A percentile compares a stretch with the other conserved stretches of the same genome.
Conservation (phyloP, 37 sponge, comb jelly and placozoan genomes). For the Bolinopsis microptera region DNA sequence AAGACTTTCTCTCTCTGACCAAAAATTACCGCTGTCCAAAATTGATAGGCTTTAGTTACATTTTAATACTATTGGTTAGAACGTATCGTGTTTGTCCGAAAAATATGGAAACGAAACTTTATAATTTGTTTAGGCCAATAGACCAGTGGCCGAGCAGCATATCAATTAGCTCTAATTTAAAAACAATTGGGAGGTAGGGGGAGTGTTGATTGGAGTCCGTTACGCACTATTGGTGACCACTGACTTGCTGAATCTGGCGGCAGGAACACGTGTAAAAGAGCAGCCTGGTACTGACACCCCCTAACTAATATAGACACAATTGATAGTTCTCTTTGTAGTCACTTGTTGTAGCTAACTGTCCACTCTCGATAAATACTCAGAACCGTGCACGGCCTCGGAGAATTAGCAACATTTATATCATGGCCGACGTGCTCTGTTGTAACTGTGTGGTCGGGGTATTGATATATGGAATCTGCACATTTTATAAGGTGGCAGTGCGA, state of each 20-base stretch:
- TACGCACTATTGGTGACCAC: constrained; percentile 32
- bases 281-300: neutral
- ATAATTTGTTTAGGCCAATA: neutral
- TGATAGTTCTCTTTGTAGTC: neutral
- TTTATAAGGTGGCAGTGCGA: neutral
- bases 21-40: neutral
- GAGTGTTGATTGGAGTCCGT: neutral
- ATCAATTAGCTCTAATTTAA: neutral
- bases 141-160: neutral
- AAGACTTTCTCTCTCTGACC: too few relatives aligned
- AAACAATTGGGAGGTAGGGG: neutral
- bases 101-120: neutral
- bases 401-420: neutral
- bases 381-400: neutral
- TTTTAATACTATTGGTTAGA: neutral
- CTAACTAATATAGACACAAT: neutral
- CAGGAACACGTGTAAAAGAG: neutral
- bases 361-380: neutral
- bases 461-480: neutral
- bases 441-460: neutral
- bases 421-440: too few relatives aligned
- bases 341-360: neutral
- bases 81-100: neutral
- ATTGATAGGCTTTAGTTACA: neutral
- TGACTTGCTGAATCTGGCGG: neutral